Evolutionary conservation across 2,888 invertebrate species (phyloP).

Genomic region (Phalera bucephala): DNA sequence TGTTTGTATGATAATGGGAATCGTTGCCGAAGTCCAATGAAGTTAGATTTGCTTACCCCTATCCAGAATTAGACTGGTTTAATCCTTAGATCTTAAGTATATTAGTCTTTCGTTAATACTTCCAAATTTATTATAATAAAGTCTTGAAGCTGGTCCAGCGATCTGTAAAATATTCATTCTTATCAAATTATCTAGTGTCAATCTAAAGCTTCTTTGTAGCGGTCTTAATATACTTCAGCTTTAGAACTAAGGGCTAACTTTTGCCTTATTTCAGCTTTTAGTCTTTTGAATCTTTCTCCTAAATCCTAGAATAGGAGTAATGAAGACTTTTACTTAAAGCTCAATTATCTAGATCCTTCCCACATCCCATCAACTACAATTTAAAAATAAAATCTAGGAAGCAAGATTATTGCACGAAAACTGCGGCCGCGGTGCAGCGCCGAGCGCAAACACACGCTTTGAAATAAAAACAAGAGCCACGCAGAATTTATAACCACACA

Average conservation of each 20-base stretch:
- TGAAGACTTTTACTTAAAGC: background rate
- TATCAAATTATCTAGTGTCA: too few relatives aligned
- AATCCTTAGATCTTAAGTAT: too few relatives aligned
- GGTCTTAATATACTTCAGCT: too few relatives aligned
- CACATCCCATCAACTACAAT: constrained; percentile 12
- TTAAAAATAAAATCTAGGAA: constrained; percentile 27
- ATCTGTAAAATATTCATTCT: too few relatives aligned
- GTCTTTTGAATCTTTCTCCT: too few relatives aligned
- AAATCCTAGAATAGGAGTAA: background rate
- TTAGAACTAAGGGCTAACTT: too few relatives aligned
- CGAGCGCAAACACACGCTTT: constrained; percentile 49
- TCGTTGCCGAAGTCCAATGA: constrained; percentile 25
- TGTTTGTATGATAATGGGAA: constrained; percentile 23
- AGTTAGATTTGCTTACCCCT: constrained; percentile 19
- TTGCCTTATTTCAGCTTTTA: too few relatives aligned
- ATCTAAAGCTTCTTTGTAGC: too few relatives aligned
- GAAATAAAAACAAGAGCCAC: constrained; percentile 67
- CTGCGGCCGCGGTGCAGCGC: constrained; percentile 32
- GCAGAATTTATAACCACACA: constrained; percentile 63
- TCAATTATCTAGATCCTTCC: constrained; percentile 1
- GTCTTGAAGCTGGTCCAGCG: too few relatives aligned
- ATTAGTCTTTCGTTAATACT: too few relatives aligned
- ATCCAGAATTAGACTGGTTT: background rate
- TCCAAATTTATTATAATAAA: too few relatives aligned
- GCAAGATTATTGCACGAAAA: constrained; percentile 34